These are phyloP conservation scores for Pterobdella sp. DNA, from an alignment of 2,888 invertebrate genomes.

Conservation along the genomic window DNA sequence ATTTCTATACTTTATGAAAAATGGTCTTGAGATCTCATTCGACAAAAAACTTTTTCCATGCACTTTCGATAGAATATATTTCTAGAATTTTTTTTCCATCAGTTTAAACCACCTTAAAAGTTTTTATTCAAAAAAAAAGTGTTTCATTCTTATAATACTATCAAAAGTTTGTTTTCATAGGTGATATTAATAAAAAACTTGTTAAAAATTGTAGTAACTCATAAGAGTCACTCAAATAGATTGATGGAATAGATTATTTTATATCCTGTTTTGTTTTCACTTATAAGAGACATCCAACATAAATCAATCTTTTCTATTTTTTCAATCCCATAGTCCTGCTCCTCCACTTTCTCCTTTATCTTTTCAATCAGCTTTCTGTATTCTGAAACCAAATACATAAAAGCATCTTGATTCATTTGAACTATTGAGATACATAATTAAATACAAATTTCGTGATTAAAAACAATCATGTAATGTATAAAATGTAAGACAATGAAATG, in stretches of 20 bases:
- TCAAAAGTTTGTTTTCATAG: too few species aligned
- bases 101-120: too few species aligned
- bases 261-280: not conserved
- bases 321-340: not conserved
- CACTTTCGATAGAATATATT: too few species aligned
- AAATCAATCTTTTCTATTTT: not conserved
- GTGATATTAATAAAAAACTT: too few species aligned
- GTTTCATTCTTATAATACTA: too few species aligned
- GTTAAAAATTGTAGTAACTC: too few species aligned
- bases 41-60: too few species aligned
- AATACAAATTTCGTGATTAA: not conserved
- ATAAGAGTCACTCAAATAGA: not conserved
- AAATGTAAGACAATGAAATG: too few species aligned
- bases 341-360: not conserved
- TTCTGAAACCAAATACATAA: not conserved
- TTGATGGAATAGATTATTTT: slow-evolving; percentile 1
- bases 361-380: not conserved
- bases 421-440: not conserved
- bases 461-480: not conserved
- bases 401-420: not conserved
- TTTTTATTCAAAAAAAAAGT: too few species aligned
- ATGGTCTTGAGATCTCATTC: too few species aligned
- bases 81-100: too few species aligned
- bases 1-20: too few species aligned
- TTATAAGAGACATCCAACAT: not conserved